A percentile compares a stretch with the other conserved stretches of the same genome.
phyloP scores from a whole-genome alignment of 37 sponge, comb jelly and placozoan species.

The Tethya wilhelma region DNA sequence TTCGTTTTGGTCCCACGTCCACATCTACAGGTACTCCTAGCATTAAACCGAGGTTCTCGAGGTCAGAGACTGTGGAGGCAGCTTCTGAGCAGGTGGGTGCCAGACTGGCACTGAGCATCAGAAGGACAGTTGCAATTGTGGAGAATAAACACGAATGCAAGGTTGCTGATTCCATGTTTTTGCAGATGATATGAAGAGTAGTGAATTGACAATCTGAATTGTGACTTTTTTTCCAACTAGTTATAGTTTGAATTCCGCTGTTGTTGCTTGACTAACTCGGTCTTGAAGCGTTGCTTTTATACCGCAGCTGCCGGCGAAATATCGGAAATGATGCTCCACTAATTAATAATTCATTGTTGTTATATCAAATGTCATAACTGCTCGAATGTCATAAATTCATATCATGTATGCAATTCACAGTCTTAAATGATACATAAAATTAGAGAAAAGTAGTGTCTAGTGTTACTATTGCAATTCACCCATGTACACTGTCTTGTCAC shows the following conservation, averaged over 20 bases:
- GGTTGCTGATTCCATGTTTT: not conserved
- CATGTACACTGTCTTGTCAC: constrained; percentile 92
- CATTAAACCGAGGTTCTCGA: constrained; percentile 6
- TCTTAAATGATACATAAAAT: not conserved
- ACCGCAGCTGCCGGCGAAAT: not conserved
- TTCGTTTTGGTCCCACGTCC: not conserved
- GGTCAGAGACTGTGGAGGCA: too few species aligned
- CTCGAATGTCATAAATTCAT: not conserved
- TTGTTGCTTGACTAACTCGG: too few species aligned
- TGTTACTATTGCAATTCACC: constrained; percentile 77
- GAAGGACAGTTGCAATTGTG: not conserved
- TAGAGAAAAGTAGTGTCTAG: not conserved
- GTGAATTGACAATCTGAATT: too few species aligned
- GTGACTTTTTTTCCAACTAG: too few species aligned
- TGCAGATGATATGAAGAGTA: not conserved
- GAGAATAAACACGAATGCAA: too few species aligned
- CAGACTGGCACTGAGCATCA: not conserved
- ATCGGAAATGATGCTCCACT: not conserved
- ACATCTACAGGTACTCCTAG: constrained; percentile 28
- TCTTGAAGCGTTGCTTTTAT: too few species aligned
- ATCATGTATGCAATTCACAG: not conserved
- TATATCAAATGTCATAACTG: not conserved
- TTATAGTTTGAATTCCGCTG: too few species aligned
- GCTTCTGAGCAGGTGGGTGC: not conserved
- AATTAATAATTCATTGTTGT: not conserved